Evolutionary conservation across 2,797 vertebrate species (phyloP).

Genomic region (Pelodytes ibericus): DNA sequence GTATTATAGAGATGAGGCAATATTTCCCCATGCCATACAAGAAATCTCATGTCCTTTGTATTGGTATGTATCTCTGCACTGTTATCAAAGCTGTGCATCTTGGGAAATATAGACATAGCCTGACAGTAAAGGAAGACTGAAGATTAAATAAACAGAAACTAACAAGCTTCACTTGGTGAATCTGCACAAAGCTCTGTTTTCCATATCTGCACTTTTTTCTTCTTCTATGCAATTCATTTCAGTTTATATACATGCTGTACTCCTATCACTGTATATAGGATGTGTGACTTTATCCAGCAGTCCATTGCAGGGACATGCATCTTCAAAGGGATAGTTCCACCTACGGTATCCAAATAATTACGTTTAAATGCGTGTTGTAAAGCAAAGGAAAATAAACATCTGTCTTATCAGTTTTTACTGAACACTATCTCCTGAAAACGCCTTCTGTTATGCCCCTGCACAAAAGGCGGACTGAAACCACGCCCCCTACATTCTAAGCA

Average conservation of each 20-base stretch:
- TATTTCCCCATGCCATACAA: not conserved
- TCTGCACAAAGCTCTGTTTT: not conserved
- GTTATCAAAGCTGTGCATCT: not conserved
- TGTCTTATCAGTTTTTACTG: too few relatives aligned
- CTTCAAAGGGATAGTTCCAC: too few relatives aligned
- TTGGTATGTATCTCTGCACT: not conserved
- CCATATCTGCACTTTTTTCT: not conserved
- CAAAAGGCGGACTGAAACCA: too few relatives aligned
- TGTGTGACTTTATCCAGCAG: not conserved
- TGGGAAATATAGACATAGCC: not conserved
- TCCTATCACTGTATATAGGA: not conserved
- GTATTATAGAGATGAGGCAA: slow-evolving; percentile 14
- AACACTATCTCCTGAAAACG: too few relatives aligned
- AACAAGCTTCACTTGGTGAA: not conserved
- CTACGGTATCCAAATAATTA: too few relatives aligned
- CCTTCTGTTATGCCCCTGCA: too few relatives aligned
- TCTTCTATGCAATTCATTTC: not conserved
- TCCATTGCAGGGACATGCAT: not conserved
- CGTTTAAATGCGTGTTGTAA: too few relatives aligned
- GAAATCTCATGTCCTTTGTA: not conserved
- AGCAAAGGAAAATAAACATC: too few relatives aligned
- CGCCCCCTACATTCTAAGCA: too few relatives aligned
- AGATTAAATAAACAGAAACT: not conserved
- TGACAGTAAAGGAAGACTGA: not conserved
- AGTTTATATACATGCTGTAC: not conserved